Conservation (phyloP, 2,888 invertebrate genomes). For the Allolobophora icterica region DNA sequence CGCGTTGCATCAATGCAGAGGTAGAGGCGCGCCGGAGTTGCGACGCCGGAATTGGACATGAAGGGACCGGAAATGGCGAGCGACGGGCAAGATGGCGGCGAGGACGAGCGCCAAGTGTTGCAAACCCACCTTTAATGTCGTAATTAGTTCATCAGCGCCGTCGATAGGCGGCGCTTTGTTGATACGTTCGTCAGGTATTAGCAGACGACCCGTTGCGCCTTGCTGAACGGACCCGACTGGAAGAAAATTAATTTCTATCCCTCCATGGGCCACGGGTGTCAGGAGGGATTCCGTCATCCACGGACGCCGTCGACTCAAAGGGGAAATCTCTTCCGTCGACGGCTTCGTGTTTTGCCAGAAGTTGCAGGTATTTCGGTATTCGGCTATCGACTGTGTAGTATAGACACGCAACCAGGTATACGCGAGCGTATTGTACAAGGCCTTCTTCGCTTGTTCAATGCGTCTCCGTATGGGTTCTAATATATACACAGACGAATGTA, state of each 20-base stretch:
- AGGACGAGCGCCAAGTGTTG: neutral
- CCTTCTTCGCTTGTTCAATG: neutral
- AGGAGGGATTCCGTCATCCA: neutral
- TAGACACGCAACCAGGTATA: neutral
- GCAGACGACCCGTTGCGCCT: neutral
- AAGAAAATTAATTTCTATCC: neutral
- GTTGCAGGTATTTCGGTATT: neutral
- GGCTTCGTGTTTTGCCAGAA: neutral
- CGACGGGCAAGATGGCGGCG: constrained; percentile 6
- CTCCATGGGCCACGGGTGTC: neutral
- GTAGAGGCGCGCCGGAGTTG: neutral
- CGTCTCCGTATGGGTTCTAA: neutral
- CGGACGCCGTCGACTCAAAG: neutral
- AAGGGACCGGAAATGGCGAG: constrained; percentile 25
- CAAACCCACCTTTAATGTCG: constrained; percentile 27
- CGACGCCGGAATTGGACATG: constrained; percentile 14
- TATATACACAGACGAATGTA: too few species aligned
- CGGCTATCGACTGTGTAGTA: neutral
- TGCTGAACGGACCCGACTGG: neutral
- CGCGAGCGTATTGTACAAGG: neutral
- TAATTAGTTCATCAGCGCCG: constrained; percentile 29
- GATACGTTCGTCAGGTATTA: neutral
- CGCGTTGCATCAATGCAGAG: neutral
- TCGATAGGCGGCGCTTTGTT: neutral
- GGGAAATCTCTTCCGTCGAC: neutral